These are phyloP conservation scores for Haplochromis burtoni DNA, from an alignment of 2,113 vertebrate species.

Conservation along the genomic window DNA sequence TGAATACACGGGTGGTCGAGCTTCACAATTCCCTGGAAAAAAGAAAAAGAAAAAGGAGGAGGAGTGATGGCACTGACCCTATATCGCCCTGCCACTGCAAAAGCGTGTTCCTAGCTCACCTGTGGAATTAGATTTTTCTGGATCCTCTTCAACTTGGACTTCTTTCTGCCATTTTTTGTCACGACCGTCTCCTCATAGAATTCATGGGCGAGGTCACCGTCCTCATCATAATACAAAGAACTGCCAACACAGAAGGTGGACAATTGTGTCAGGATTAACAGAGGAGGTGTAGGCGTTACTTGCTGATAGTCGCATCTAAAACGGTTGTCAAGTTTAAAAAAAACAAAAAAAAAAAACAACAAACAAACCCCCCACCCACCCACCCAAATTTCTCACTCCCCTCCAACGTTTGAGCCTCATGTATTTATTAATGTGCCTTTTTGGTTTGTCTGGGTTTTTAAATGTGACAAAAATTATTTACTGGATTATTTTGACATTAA, in stretches of 20 bases:
- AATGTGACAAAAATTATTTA: not conserved
- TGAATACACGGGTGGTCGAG: conserved; percentile 92
- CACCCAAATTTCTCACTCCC: not conserved
- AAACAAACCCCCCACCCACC: not conserved
- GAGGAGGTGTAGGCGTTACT: not conserved
- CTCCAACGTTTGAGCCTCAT: not conserved
- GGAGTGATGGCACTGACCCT: not conserved
- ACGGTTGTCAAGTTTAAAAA: not conserved
- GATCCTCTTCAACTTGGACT: conserved; percentile 93
- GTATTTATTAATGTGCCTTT: not conserved
- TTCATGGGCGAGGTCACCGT: conserved; percentile 95
- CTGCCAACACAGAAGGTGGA: conserved; percentile 56
- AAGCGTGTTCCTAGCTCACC: conserved; percentile 65
- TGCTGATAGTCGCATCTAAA: not conserved
- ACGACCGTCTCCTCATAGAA: conserved; percentile 97
- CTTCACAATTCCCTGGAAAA: conserved; percentile 84
- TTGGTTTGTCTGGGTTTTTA: not conserved
- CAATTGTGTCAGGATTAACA: not conserved
- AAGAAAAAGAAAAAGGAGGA: not conserved
- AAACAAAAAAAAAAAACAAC: accelerated
- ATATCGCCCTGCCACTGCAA: not conserved
- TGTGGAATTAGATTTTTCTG: conserved; percentile 96
- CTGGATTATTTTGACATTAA: not conserved
- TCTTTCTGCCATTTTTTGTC: conserved; percentile 93
- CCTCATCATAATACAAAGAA: conserved; percentile 95